These are phyloP conservation scores for Macrostomum lignano DNA, from an alignment of 1,140 invertebrate genomes.

Conservation along the genomic window DNA sequence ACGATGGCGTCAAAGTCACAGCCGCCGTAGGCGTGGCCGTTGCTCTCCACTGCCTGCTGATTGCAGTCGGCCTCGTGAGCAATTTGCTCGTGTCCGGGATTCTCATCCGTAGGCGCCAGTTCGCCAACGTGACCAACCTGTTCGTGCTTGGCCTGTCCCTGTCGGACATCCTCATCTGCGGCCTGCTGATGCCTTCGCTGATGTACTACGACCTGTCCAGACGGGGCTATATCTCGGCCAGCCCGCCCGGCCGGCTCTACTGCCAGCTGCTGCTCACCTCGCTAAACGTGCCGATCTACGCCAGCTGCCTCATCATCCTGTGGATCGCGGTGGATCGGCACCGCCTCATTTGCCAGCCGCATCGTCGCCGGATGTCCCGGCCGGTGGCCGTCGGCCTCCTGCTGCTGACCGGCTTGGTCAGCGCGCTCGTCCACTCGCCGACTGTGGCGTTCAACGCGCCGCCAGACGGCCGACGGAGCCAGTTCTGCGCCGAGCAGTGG, in stretches of 20 bases:
- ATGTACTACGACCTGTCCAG: slow-evolving; percentile 1
- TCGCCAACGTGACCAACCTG: background rate
- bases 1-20: no score
- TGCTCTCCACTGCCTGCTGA: no score
- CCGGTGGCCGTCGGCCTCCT: slow-evolving; percentile 6
- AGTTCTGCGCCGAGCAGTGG: slow-evolving; percentile 18
- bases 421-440: slow-evolving; percentile 15
- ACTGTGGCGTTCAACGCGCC: slow-evolving; percentile 10
- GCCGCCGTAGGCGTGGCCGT: no score
- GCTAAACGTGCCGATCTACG: slow-evolving; percentile 36
- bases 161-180: background rate
- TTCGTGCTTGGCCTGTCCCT: background rate
- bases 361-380: slow-evolving; percentile 15
- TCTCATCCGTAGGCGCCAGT: no score
- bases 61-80: no score
- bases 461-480: slow-evolving; percentile 9
- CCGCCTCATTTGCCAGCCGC: slow-evolving; percentile 36
- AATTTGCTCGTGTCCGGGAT: no score
- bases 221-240: background rate
- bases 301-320: slow-evolving; percentile 39
- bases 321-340: slow-evolving; percentile 41
- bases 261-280: slow-evolving; percentile 18
- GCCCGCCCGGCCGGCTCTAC: no score
- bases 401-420: slow-evolving; percentile 10
- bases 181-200: background rate